Percentiles rank a stretch among this genome's conserved stretches.
Evolutionary conservation across 2,888 invertebrate genomes (phyloP).

Genomic region (Drosophila paucipuncta): DNA sequence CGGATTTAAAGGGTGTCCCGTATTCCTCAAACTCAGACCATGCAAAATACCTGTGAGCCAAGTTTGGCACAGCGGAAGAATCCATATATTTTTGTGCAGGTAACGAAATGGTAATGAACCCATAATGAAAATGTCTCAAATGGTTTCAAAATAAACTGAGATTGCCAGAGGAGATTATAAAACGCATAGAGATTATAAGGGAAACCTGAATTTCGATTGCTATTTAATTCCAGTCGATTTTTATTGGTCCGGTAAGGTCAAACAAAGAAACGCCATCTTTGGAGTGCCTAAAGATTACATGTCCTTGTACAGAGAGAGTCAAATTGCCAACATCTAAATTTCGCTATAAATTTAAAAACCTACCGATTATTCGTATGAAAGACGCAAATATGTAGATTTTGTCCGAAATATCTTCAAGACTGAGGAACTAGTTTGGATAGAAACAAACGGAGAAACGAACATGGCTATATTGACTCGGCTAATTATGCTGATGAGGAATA

Average conservation of each 20-base stretch:
- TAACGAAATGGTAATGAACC: constrained; percentile 12
- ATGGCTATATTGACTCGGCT: not conserved
- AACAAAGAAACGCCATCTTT: too few relatives aligned
- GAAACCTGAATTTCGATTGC: not conserved
- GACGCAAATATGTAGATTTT: not conserved
- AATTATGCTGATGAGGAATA: not conserved
- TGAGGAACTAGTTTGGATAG: too few relatives aligned
- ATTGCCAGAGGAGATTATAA: constrained; percentile 2
- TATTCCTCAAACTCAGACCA: constrained; percentile 9
- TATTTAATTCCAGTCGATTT: not conserved
- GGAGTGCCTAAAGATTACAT: not conserved
- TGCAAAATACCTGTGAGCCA: constrained; percentile 52
- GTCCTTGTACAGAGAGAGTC: not conserved
- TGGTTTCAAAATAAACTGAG: constrained; percentile 6
- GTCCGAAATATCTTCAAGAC: not conserved
- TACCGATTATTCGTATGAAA: not conserved
- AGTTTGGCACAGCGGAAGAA: constrained; percentile 24
- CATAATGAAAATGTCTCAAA: constrained; percentile 27
- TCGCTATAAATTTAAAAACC: not conserved
- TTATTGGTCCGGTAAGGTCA: not conserved
- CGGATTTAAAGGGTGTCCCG: constrained; percentile 33
- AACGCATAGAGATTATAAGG: not conserved
- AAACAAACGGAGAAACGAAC: not conserved
- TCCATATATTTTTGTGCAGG: constrained; percentile 1
- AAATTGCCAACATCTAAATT: not conserved